Base-by-base conservation (phyloP, 2,888 invertebrate species). In the Deroplatys truncata region DNA sequence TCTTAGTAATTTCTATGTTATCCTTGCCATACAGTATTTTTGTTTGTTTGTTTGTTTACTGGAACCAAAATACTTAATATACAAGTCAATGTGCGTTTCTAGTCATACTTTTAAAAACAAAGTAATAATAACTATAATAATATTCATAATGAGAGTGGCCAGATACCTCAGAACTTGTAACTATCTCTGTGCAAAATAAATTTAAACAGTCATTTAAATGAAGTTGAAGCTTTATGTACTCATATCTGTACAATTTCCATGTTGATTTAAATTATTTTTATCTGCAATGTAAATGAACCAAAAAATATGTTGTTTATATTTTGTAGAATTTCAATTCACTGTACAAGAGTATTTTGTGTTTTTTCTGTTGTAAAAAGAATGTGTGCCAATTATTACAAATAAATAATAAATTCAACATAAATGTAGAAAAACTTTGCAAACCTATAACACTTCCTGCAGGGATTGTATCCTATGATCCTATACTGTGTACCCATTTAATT, bases 361-460 rank as follows among this genome's bases (percentile, higher is more conserved):
- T 90, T 85, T 89, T 89, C 85, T 88, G 90, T 90, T 90, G 90
- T 90, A 90, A 89, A 89, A 90, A 86, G 90, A 90, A 89, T 89
- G 89, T 90, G 90, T 90, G 90, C 90, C 89, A 90, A 90, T 90
- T 90, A 89, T 90, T 90, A 89, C 84, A 90, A 90, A 90, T 89
- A 90, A 90, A 89, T 89, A 82, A 89, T 90, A 49, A 90, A 87
- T 90, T 16, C 56, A 72, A 72, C 56, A 72, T 72, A 20, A 72
- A 7, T 72, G 56, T 20, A 25, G 56, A 72, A 72, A 56, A 16
- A 72, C 7, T 72, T 72, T 72, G 25, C 16, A 20, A 72, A 10
- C 56, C 20, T 20, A 72, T 15, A 72, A 10, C 13, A 43, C 13
- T 43, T 1, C 25, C 56, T 72, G 20, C 56, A 72, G 25, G n/a